phyloP scores from a whole-genome alignment of 2,888 invertebrate genomes.

The Elegia similella region DNA sequence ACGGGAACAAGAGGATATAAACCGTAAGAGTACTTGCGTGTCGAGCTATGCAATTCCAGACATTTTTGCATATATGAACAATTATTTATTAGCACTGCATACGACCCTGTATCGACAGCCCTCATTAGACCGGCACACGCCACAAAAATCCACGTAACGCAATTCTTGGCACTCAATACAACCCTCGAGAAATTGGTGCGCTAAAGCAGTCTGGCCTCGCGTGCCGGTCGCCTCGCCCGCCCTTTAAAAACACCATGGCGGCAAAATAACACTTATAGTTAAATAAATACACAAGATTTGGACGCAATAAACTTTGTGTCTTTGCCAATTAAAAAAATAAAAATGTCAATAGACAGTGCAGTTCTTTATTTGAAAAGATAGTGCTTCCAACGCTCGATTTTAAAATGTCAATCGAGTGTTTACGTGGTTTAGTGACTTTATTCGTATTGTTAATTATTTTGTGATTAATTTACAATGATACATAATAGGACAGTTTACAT shows the following conservation, averaged over 20 bases:
- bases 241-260: slow-evolving; percentile 51
- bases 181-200: slow-evolving; percentile 64
- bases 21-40: not conserved
- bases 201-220: slow-evolving; percentile 58
- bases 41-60: not conserved
- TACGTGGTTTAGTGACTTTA: slow-evolving; percentile 24
- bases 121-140: slow-evolving; percentile 45
- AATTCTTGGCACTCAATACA: slow-evolving; percentile 62
- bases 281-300: slow-evolving; percentile 20
- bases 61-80: slow-evolving; percentile 3
- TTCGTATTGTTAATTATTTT: slow-evolving; percentile 23
- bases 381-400: slow-evolving; percentile 15
- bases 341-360: slow-evolving; percentile 17
- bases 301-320: slow-evolving; percentile 13
- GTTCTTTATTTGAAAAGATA: slow-evolving; percentile 20
- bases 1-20: not conserved
- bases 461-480: slow-evolving; percentile 50
- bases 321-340: slow-evolving; percentile 14
- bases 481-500: slow-evolving; percentile 75
- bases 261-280: slow-evolving; percentile 38
- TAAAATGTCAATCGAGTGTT: slow-evolving; percentile 16
- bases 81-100: slow-evolving; percentile 6
- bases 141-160: slow-evolving; percentile 40
- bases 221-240: slow-evolving; percentile 55
- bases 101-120: slow-evolving; percentile 40